Base-by-base conservation (phyloP, 2,888 invertebrate genomes). In the Drosophila nigritarsus region DNA sequence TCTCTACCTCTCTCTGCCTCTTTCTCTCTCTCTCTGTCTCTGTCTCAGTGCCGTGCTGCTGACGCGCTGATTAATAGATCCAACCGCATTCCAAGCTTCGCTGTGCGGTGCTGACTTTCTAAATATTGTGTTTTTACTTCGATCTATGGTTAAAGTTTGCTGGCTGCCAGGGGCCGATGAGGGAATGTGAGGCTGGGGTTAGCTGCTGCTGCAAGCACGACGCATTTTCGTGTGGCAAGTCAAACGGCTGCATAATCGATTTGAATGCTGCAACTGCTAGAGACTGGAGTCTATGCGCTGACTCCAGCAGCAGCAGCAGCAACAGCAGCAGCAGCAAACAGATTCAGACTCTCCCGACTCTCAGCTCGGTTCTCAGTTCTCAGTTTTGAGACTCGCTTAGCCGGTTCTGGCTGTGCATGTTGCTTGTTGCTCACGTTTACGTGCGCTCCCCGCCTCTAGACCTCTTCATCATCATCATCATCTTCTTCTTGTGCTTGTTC, bases 41-140 rank as follows among this genome's bases (percentile, higher is more conserved):
- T 20, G 0, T 29, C 29, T 20, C 27, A 9, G 38, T 32, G 40
- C 50, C 13, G 27, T 48, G 13, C 65, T 59, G 70, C 70, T 84
- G 90, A 81, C 89, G 70, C 70, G 85, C 89, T 87, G 87, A 87
- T 87, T 87, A 90, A 87, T 90, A 89, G 87, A 81, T 85, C 75
- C 89, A 82, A 78, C 89, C 87, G 89, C 87, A 90, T 87, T 87
- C 90, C 87, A 89, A 89, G 73, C 90, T 51, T 55, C 64, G 62
- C 66, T 67, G 64, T 65, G 62, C 66, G 58, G 65, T 65, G 85
- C 88, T 81, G 90, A 87, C 87, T 87, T 87, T 87, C 87, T 87
- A 87, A 87, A 87, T 82, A 82, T 89, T 77, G 65, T 82, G 62
- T 69, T 61, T 70, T 74, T 75, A 56, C 70, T 65, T 49, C 62